Evolutionary conservation across 2,113 vertebrate genomes (phyloP).

Genomic region (Edolisoma coerulescens): DNA sequence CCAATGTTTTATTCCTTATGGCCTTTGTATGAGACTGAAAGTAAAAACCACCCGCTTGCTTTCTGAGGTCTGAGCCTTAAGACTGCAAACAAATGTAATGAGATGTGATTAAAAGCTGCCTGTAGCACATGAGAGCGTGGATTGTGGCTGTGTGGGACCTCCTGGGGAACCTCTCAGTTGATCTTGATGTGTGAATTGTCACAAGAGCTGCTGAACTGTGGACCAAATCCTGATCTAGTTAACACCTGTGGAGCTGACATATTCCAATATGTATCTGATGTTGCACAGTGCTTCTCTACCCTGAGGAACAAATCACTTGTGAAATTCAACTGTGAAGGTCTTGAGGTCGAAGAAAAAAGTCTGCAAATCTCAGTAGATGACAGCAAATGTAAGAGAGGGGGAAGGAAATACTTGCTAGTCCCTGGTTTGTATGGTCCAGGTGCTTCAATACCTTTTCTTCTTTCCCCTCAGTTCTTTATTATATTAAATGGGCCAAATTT

Average conservation of each 20-base stretch:
- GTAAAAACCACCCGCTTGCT: not conserved
- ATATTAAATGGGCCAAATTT: not conserved
- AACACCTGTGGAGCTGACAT: conserved; percentile 4
- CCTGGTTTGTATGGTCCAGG: not conserved
- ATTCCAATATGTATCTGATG: not conserved
- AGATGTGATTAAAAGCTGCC: not conserved
- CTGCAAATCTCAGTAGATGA: not conserved
- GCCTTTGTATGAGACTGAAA: not conserved
- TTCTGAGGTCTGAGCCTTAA: not conserved
- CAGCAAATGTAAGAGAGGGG: not conserved
- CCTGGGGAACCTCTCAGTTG: not conserved
- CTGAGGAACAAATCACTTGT: conserved; percentile 27
- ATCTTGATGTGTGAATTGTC: conserved; percentile 32
- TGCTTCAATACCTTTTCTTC: not conserved
- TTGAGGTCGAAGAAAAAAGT: not conserved
- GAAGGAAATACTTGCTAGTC: not conserved
- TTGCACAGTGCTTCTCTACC: not conserved
- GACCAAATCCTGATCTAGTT: not conserved
- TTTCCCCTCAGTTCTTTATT: not conserved
- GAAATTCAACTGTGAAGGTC: conserved; percentile 12
- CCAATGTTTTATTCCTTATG: not conserved
- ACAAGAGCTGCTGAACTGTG: not conserved
- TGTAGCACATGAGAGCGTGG: not conserved
- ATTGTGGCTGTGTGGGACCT: not conserved
- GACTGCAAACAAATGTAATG: not conserved